Base-by-base conservation (phyloP, 37 sponge, comb jelly and placozoan genomes). In the Lycopodina hypogea region DNA sequence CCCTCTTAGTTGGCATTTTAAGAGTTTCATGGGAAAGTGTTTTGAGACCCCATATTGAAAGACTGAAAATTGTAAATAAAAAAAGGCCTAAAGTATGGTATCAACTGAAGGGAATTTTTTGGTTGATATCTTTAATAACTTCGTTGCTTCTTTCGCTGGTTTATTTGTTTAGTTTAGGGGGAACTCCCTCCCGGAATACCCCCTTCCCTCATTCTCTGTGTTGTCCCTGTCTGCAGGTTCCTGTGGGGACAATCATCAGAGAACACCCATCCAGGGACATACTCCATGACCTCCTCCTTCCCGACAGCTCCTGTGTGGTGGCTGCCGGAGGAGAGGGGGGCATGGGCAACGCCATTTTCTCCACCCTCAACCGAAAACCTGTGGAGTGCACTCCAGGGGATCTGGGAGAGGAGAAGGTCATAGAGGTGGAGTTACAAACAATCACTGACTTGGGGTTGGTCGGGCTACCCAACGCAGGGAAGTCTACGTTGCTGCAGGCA, bases 381-480 rank as follows among this genome's bases (percentile, higher is more conserved):
- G 14, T 38, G 15, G 79, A 86, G 29, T 77, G 28, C 58, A 94
- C 90, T 8, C 69, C 69, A 4, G 96, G 93, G 8, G 80, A 68
- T 18, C 63, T 29, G 30, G 96, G 99, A 3, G 90, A 89, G 30
- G 87, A 86, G 58, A 68, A 52, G 7, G 17, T 71, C 0, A 15
- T 94, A 7, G 86, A 91, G 23, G 69, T 90, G 40, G 96, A 96
- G 71, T 72, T 99, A 87, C 93, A 90, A 78, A 89, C 86, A 1
- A 94, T 99, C 41, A 96, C 99, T 57, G 97, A 95, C 73, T 79
- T 99, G 14, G 99, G 99, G 19, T 38, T 99, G 78, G 97, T 95
- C 57, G 99, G 99, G 28, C 91, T 93, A 35, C 99, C 99, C 7
- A 99, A 99, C 80, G 99, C 99, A 12, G 99, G 99, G 15, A 99